Evolutionary conservation across 2,113 vertebrate genomes (phyloP).

Genomic region (Gulo gulo): DNA sequence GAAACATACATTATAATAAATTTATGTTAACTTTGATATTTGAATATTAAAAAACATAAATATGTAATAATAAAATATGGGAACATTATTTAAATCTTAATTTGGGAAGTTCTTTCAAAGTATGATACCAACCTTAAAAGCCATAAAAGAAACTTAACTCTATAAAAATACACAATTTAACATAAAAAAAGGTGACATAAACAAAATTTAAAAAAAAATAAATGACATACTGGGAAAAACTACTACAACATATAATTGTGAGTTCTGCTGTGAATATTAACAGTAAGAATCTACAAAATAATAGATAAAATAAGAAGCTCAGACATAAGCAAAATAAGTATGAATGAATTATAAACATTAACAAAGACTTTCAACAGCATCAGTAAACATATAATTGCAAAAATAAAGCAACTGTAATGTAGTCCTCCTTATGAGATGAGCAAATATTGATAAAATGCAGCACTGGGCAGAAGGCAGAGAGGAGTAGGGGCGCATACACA

Average conservation of each 20-base stretch:
- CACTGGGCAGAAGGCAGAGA: background rate
- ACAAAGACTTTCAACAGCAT: background rate
- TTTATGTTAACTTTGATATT: background rate
- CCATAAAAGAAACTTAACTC: background rate
- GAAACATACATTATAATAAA: background rate
- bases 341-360: background rate
- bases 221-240: background rate
- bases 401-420: background rate
- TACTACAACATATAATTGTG: background rate
- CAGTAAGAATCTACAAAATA: background rate
- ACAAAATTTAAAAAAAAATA: background rate
- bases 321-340: background rate
- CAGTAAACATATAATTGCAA: background rate
- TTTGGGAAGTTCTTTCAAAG: background rate
- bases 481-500: background rate
- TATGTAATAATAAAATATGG: background rate
- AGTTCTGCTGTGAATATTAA: background rate
- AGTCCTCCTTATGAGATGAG: background rate
- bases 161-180: slow-evolving; percentile 18
- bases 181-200: background rate
- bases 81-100: background rate
- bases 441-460: background rate
- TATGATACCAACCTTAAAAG: background rate
- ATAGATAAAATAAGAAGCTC: background rate
- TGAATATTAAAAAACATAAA: background rate